These are phyloP conservation scores for Ostrea denselamellosa DNA, from an alignment of 1,140 invertebrate genomes.

Conservation along the genomic window DNA sequence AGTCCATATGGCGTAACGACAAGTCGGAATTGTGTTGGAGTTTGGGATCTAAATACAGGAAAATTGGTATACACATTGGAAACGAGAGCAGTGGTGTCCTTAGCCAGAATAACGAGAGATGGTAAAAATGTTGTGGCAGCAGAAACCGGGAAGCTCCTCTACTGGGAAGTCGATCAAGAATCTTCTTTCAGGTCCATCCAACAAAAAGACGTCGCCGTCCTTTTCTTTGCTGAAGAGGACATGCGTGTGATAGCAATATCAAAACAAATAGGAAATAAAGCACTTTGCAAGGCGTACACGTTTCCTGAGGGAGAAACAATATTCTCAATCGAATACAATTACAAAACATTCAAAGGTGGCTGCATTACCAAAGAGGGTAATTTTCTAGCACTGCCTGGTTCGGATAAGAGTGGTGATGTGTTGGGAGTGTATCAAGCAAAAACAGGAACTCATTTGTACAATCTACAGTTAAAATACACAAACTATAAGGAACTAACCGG, in stretches of 20 bases:
- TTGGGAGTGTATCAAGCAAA: constrained; percentile 90
- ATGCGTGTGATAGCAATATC: constrained; percentile 92
- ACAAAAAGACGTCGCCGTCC: constrained; percentile 91
- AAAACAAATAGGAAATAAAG: constrained; percentile 64
- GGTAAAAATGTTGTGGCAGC: constrained; percentile 91
- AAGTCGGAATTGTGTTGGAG: constrained; percentile 91
- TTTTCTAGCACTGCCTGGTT: constrained; percentile 87
- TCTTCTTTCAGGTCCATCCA: constrained; percentile 85
- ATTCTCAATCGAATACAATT: constrained; percentile 88
- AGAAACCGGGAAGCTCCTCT: constrained; percentile 93
- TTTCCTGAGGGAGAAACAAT: constrained; percentile 84
- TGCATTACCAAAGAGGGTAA: constrained; percentile 90
- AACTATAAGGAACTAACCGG: constrained; percentile 77
- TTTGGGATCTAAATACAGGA: constrained; percentile 95
- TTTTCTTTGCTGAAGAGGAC: constrained; percentile 90
- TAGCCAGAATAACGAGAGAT: constrained; percentile 86
- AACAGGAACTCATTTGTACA: constrained; percentile 89
- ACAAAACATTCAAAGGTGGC: constrained; percentile 79
- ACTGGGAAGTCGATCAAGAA: constrained; percentile 93
- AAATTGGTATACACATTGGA: constrained; percentile 90
- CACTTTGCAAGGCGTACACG: constrained; percentile 62
- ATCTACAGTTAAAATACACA: constrained; percentile 79
- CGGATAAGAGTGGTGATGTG: constrained; percentile 92
- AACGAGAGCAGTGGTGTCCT: constrained; percentile 84
- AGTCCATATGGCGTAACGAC: constrained; percentile 73